Conservation (phyloP, 2,113 vertebrate species). For the Triplophysa siluroides region DNA sequence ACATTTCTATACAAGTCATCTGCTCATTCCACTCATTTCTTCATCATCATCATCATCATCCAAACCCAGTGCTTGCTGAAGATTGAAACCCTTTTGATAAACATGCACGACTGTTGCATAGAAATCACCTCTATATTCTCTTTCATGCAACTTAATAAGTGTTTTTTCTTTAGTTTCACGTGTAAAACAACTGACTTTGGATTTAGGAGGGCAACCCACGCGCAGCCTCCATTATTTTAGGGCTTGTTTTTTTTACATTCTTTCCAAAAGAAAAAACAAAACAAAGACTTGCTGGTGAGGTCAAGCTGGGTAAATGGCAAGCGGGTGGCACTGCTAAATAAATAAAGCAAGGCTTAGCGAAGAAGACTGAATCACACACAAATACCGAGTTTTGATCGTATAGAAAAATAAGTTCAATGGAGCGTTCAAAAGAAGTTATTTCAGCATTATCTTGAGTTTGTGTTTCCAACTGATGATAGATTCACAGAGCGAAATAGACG, state of each 20-base stretch:
- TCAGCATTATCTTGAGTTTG: background rate
- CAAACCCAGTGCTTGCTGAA: slow-evolving; percentile 47
- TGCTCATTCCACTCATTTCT: slow-evolving; percentile 43
- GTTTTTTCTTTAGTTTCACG: slow-evolving; percentile 53
- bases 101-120: slow-evolving; percentile 63
- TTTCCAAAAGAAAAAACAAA: slow-evolving; percentile 39
- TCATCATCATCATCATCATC: slow-evolving; percentile 37
- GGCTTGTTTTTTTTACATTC: slow-evolving; percentile 35
- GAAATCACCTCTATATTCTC: slow-evolving; percentile 62
- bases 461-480: background rate
- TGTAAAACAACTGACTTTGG: slow-evolving; percentile 55
- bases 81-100: slow-evolving; percentile 56
- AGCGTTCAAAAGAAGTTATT: slow-evolving; percentile 6
- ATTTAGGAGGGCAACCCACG: slow-evolving; percentile 39
- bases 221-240: slow-evolving; percentile 18
- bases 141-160: slow-evolving; percentile 61
- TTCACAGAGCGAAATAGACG: background rate
- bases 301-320: slow-evolving; percentile 42
- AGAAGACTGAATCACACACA: background rate
- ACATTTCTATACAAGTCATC: slow-evolving; percentile 59
- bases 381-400: background rate
- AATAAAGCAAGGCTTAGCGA: slow-evolving; percentile 6
- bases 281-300: slow-evolving; percentile 48
- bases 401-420: background rate
- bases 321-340: background rate